Evolutionary conservation across 2,113 vertebrate genomes (phyloP).

Genomic region (Gavialis gangeticus): DNA sequence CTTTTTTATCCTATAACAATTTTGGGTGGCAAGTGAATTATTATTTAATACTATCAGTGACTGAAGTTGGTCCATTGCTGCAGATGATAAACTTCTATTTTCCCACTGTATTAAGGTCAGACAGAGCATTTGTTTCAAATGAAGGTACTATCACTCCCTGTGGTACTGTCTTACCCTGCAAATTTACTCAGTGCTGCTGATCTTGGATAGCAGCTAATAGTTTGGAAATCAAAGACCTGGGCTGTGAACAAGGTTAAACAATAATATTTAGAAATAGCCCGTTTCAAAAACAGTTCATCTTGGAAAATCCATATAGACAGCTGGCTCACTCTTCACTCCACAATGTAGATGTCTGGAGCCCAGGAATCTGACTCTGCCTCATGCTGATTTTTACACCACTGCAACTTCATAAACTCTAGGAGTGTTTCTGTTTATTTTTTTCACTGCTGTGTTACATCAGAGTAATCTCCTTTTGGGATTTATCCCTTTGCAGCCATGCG

Average conservation of each 20-base stretch:
- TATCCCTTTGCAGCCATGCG: slow-evolving; percentile 45
- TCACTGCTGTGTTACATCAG: slow-evolving; percentile 62
- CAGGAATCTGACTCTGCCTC: not conserved
- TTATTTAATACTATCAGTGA: not conserved
- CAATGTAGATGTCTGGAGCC: not conserved
- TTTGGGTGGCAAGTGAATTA: not conserved
- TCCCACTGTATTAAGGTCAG: not conserved
- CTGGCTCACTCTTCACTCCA: slow-evolving; percentile 27
- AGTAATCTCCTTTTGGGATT: slow-evolving; percentile 41
- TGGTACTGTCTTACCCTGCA: not conserved
- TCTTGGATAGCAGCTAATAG: not conserved
- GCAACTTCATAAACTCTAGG: not conserved
- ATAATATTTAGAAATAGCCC: not conserved
- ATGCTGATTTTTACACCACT: slow-evolving; percentile 43
- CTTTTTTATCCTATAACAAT: not conserved
- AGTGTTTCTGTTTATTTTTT: slow-evolving; percentile 46
- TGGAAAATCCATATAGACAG: not conserved
- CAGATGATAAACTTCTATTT: not conserved
- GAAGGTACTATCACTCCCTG: not conserved
- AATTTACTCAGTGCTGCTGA: not conserved
- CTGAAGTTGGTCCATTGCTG: not conserved
- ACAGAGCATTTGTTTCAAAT: not conserved
- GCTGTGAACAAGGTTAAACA: not conserved
- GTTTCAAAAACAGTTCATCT: slow-evolving; percentile 31
- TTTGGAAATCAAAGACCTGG: slow-evolving; percentile 35